These are phyloP conservation scores for Gavia stellata DNA, from an alignment of 2,113 vertebrate species.

Conservation along the genomic window DNA sequence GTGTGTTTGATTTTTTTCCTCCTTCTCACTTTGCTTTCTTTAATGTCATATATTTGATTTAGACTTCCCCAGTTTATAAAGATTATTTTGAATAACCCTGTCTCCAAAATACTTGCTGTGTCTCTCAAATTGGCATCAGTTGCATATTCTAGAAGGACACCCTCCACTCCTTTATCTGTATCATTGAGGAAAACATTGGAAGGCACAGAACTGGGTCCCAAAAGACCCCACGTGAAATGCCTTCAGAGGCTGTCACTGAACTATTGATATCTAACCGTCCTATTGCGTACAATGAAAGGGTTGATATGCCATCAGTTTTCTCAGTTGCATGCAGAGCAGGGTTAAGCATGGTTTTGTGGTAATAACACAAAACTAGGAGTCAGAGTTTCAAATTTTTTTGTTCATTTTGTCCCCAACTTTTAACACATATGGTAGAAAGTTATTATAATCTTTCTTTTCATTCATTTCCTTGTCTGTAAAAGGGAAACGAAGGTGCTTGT, in stretches of 20 bases:
- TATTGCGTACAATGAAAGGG: not conserved
- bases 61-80: not conserved
- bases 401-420: not conserved
- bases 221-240: not conserved
- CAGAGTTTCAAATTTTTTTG: not conserved
- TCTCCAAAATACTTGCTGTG: not conserved
- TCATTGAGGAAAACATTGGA: not conserved
- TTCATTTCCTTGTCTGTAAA: not conserved
- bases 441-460: not conserved
- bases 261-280: rapidly evolving
- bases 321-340: rapidly evolving
- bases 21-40: not conserved
- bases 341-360: not conserved
- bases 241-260: not conserved
- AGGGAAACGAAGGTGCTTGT: not conserved
- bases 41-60: not conserved
- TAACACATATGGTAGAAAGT: not conserved
- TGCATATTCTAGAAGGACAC: not conserved
- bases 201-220: not conserved
- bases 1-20: not conserved
- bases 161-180: not conserved
- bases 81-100: not conserved
- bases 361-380: not conserved
- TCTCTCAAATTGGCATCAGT: not conserved
- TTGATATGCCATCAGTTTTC: not conserved